These are phyloP conservation scores for Heliocidaris tuberculata DNA, from an alignment of 35 echinoderm and acorn worm species.

Conservation along the genomic window DNA sequence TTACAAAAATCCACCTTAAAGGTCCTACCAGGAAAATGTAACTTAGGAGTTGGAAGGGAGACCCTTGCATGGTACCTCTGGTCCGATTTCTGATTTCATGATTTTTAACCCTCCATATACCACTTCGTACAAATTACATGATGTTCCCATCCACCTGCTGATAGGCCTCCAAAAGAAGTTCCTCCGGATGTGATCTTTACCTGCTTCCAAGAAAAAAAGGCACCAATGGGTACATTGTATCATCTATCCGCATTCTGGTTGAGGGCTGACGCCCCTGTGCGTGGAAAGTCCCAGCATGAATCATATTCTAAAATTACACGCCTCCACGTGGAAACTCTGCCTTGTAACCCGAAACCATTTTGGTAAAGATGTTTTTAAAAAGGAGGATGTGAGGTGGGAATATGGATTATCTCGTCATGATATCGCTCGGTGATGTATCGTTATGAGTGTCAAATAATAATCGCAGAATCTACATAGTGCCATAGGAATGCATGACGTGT, in stretches of 20 bases:
- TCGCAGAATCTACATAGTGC: background rate
- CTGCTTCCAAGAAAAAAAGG: background rate
- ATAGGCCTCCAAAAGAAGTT: background rate
- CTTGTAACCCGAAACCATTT: background rate
- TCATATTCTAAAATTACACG: background rate
- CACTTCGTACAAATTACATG: background rate
- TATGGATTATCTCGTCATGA: too few relatives aligned
- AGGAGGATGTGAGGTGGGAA: background rate
- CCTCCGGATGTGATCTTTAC: background rate
- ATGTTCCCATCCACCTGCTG: background rate
- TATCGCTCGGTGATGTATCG: too few relatives aligned
- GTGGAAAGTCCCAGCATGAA: background rate
- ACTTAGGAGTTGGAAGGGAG: too few relatives aligned
- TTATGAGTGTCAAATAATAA: background rate
- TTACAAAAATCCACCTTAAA: too few relatives aligned
- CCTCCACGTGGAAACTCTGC: background rate
- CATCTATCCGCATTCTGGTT: background rate
- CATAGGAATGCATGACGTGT: too few relatives aligned
- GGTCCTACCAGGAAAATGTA: too few relatives aligned
- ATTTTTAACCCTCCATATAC: background rate
- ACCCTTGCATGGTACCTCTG: too few relatives aligned
- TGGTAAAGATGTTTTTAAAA: too few relatives aligned
- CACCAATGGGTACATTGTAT: background rate
- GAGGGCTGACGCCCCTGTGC: background rate
- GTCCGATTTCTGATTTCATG: background rate